Conservation (phyloP, 2,888 invertebrate genomes). For the Polia nebulosa region DNA sequence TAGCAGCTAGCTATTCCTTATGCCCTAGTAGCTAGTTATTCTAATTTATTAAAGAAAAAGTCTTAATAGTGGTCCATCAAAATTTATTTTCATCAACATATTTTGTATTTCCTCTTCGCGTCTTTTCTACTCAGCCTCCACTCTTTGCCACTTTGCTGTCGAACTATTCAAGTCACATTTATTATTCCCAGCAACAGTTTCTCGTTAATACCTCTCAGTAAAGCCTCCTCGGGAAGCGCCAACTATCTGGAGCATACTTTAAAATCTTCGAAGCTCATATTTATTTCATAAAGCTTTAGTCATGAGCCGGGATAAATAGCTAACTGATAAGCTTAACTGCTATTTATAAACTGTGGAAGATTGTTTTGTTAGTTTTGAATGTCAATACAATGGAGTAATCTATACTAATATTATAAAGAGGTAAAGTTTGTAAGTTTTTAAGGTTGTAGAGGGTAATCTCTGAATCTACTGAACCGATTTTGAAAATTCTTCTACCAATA, state of each 20-base stretch:
- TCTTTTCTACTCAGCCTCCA: constrained; percentile 21
- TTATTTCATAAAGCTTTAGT: constrained; percentile 46
- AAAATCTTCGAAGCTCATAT: constrained; percentile 51
- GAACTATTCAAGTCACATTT: constrained; percentile 37
- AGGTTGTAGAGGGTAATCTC: too few relatives aligned
- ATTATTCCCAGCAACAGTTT: constrained; percentile 53
- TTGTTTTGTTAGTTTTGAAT: neutral
- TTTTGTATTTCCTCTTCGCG: neutral
- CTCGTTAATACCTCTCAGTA: constrained; percentile 26
- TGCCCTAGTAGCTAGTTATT: too few relatives aligned
- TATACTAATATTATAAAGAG: too few relatives aligned
- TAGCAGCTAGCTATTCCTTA: too few relatives aligned
- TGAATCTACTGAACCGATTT: too few relatives aligned
- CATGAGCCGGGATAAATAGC: constrained; percentile 23
- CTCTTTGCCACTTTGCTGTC: constrained; percentile 40
- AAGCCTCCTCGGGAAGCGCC: constrained; percentile 12
- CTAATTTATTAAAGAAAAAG: too few relatives aligned
- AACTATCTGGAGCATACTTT: constrained; percentile 51
- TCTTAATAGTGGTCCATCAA: too few relatives aligned
- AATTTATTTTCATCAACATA: too few relatives aligned
- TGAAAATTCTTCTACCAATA: too few relatives aligned
- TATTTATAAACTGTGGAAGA: neutral
- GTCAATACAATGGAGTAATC: neutral
- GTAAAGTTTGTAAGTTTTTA: too few relatives aligned
- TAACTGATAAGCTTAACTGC: neutral